These are phyloP conservation scores for Spodoptera litura DNA, from an alignment of 1,140 invertebrate species.

Conservation along the genomic window DNA sequence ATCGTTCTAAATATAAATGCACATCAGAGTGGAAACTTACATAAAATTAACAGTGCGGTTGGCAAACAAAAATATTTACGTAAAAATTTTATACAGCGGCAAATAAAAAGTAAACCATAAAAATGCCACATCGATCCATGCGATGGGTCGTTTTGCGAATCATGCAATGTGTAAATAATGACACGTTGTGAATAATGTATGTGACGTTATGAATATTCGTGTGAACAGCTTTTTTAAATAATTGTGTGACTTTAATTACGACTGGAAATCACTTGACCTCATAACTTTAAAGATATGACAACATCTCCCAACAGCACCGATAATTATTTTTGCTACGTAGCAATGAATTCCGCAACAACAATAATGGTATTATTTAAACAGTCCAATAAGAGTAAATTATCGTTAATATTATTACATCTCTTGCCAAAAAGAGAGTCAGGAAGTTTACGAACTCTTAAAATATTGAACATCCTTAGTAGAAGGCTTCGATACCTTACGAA, in stretches of 20 bases:
- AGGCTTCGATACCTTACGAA: neutral
- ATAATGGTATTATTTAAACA: neutral
- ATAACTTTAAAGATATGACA: constrained; percentile 43
- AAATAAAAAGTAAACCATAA: constrained; percentile 50
- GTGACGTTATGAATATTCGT: constrained; percentile 41
- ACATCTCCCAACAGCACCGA: constrained; percentile 2
- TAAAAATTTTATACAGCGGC: constrained; percentile 44
- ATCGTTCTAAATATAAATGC: constrained; percentile 22
- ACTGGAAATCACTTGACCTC: constrained; percentile 46
- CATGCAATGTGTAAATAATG: constrained; percentile 62
- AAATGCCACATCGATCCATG: constrained; percentile 60
- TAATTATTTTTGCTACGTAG: neutral
- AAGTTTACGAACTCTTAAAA: neutral
- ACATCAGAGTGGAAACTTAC: constrained; percentile 51
- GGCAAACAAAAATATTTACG: constrained; percentile 50
- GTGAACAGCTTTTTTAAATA: constrained; percentile 40
- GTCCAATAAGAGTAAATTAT: no score
- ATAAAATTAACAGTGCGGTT: constrained; percentile 49
- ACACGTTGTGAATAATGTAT: constrained; percentile 42
- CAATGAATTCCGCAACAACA: neutral
- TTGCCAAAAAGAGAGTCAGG: neutral
- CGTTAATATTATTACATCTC: neutral
- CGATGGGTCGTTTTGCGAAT: constrained; percentile 57
- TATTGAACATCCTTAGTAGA: neutral
- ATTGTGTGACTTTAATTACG: constrained; percentile 43